Percentiles rank a stretch among this genome's conserved stretches.
Conservation (phyloP, 1,140 invertebrate species). For the Drosophila pallidifrons region DNA sequence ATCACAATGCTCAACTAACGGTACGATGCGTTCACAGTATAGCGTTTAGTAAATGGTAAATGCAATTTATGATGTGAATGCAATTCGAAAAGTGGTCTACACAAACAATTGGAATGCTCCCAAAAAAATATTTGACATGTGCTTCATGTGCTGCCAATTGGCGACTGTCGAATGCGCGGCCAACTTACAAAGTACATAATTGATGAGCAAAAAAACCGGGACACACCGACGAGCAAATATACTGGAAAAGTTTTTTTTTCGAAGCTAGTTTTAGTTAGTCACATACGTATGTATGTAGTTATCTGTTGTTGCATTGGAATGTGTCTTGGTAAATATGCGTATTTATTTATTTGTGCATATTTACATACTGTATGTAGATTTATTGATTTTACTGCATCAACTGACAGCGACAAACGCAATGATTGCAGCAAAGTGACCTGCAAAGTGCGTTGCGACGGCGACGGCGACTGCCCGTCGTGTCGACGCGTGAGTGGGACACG, state of each 20-base stretch:
- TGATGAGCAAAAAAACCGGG: not conserved
- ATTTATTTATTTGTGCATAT: not conserved
- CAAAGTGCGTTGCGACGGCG: slow-evolving; percentile 16
- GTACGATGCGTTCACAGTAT: no score
- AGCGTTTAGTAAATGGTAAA: not conserved
- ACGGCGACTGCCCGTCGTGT: slow-evolving; percentile 34
- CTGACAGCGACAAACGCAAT: slow-evolving; percentile 13
- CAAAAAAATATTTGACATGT: slow-evolving; percentile 20
- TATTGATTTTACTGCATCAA: not conserved
- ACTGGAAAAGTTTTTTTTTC: not conserved
- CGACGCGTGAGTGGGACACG: slow-evolving; percentile 75
- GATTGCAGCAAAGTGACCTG: not conserved
- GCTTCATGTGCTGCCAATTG: not conserved
- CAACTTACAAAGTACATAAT: slow-evolving; percentile 12
- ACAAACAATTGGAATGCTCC: slow-evolving; percentile 13
- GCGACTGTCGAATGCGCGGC: not conserved
- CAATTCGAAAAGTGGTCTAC: not conserved
- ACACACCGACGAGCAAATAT: slow-evolving; percentile 12
- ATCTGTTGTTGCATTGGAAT: slow-evolving; percentile 1
- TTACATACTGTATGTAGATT: not conserved
- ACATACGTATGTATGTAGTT: not conserved
- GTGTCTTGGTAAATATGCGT: not conserved
- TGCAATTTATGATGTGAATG: slow-evolving; percentile 22
- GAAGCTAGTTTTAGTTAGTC: no score
- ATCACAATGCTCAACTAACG: no score